Base-by-base conservation (phyloP, 1,140 invertebrate species). In the Penaeus chinensis region DNA sequence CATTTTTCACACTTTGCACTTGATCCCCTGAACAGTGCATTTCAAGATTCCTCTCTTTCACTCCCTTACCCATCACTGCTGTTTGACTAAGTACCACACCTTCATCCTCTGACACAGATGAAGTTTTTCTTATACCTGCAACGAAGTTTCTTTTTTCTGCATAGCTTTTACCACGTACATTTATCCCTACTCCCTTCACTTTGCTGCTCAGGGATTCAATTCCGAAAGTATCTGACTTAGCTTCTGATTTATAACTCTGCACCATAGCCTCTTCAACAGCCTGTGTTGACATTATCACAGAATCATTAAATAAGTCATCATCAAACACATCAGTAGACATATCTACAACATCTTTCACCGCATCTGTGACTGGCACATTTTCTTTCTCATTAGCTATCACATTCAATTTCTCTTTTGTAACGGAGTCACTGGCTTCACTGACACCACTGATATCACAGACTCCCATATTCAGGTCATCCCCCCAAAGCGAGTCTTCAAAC, bases 231-330 rank as follows among this genome's bases (percentile, higher is more conserved):
- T 54, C 54, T 54, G 54, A 54, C 54, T 8, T 54, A 54, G 54
- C 7, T 13, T 54, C 54, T 54, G 54, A 4, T 13, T 22, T 42
- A 19, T 76, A 20, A 24, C 19, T 84, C 10, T 76, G 16, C n/a
- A 2, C 24, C 66, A 74, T 74, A 19, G 71, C 83, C 24, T 84
- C 83, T 32, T 84, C 83, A n/a, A 84, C 47, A 11, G 69, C 71
- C 63, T 84, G 83, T 47, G 83, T 84, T 24, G 83, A 62, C 7
- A 27, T 47, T 27, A 84, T 84, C 83, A 84, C 83, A 62, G 83
- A 84, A 10, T 84, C 83, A 42, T 77, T 84, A 37, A 84, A 84
- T 63, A 84, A 27, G 77, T 84, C 83, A 77, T 84, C 83, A 78
- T 84, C 83, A 84, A 84, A 84, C 22, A 84, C 66, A 65, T 84